Percentiles rank a stretch among this genome's conserved stretches.
Conservation (phyloP, 2,797 vertebrate species). For the Heterohyrax brucei region DNA sequence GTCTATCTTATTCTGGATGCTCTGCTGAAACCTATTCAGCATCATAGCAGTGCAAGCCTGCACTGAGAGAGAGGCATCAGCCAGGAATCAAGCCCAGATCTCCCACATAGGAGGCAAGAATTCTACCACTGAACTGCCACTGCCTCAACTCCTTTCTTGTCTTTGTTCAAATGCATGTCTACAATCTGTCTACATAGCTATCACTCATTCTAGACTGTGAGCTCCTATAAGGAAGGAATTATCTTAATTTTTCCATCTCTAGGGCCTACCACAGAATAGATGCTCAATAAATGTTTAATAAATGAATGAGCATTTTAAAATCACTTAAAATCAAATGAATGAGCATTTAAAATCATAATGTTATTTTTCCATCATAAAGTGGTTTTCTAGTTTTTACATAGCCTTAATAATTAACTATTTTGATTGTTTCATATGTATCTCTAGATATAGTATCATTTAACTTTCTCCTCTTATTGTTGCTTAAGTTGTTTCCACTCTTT, state of each 20-base stretch:
- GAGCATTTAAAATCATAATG: not conserved
- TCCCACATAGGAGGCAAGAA: not conserved
- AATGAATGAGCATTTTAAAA: not conserved
- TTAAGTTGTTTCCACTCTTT: conserved; percentile 29
- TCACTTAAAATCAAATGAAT: too few relatives aligned
- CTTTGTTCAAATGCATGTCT: not conserved
- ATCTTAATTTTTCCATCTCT: not conserved
- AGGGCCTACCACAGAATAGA: conserved; percentile 32
- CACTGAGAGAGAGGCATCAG: not conserved
- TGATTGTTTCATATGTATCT: not conserved
- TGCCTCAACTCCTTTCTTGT: not conserved
- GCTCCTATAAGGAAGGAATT: conserved; percentile 51
- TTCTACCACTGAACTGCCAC: not conserved
- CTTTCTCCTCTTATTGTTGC: not conserved
- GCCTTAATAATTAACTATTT: not conserved
- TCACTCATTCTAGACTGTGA: conserved; percentile 26
- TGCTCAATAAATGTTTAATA: conserved; percentile 12
- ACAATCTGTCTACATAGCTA: not conserved
- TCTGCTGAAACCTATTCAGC: not conserved
- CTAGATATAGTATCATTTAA: not conserved
- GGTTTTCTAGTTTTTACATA: conserved; percentile 23
- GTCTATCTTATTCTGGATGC: not conserved
- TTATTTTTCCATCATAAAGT: not conserved
- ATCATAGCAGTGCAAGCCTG: not conserved
- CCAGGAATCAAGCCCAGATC: not conserved